Evolutionary conservation across 2,797 vertebrate genomes (phyloP).

Genomic region (Thamnophis elegans): DNA sequence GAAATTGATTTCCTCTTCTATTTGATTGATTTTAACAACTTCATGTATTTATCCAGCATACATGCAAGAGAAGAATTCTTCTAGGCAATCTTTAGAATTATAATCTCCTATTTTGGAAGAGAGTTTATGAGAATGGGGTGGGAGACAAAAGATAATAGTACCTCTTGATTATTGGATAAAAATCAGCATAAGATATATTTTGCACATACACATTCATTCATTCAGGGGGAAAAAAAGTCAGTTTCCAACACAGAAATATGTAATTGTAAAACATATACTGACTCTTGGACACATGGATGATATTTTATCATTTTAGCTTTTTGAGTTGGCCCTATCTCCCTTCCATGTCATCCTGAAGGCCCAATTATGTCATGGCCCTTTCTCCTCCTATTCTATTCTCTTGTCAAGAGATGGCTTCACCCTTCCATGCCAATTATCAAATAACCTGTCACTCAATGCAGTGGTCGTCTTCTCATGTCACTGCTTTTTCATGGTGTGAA

Average conservation of each 20-base stretch:
- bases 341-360: background rate
- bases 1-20: slow-evolving; percentile 48
- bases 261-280: background rate
- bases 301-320: background rate
- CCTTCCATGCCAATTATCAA: background rate
- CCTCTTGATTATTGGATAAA: slow-evolving; percentile 31
- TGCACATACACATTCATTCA: background rate
- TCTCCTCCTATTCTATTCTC: background rate
- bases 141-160: slow-evolving; percentile 22
- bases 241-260: background rate
- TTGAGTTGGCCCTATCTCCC: background rate
- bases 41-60: slow-evolving; percentile 43
- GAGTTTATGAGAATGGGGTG: slow-evolving; percentile 49
- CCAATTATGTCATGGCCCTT: background rate
- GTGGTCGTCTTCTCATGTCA: background rate
- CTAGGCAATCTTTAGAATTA: slow-evolving; percentile 56
- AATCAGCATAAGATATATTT: slow-evolving; percentile 27
- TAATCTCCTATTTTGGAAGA: slow-evolving; percentile 42
- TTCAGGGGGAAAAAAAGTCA: background rate
- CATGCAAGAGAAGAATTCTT: slow-evolving; percentile 39
- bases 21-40: slow-evolving; percentile 29
- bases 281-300: background rate
- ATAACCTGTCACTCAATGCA: background rate
- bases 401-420: background rate
- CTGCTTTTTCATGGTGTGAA: background rate